Base-by-base conservation (phyloP, 2,888 invertebrate species). In the Habroteleia sp. region DNA sequence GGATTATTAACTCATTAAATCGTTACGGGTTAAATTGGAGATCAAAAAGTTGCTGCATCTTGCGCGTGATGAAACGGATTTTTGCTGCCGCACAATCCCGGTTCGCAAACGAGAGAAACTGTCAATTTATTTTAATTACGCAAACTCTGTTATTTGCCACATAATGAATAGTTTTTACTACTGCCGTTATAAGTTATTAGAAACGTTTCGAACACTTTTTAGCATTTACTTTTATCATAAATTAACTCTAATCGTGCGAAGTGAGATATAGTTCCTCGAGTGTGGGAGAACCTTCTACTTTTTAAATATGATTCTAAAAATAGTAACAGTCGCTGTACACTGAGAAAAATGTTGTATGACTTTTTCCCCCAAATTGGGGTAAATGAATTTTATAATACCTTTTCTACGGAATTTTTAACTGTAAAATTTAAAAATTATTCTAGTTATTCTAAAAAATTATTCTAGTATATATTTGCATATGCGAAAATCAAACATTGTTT, bases 71-170 rank as follows among this genome's bases (percentile, higher is more conserved):
- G 35, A 60, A 44, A 27, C 8, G 13, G 5, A 35, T 25, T 44
- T 58, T 44, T 58, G 33, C 39, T 2, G 7, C n/a, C 41, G 14
- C 20, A 56, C 41, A 42, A 44, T 58, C 42, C 42, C 23, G 23
- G 16, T 25, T 27, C 23, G 5, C 58, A 10, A 44, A 46, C 39
- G 16, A 35, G 29, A 27, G 58, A 58, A 58, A 58, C 8, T 25
- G 10, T 17, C 25, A 41, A 56, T 56, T 42, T 58, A 58, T 35
- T 58, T 58, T 58, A 58, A 58, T 58, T 46, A 60, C 20, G 2
- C 11, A 29, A 46, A 46, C 37, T 10, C 46, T 1, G 17, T 46
- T 46, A 46, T 60, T 60, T 46, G 37, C 46, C 29, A 46, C 37
- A 16, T 25, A 29, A 29, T 29, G 27, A 29, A 29, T 54, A 54